Evolutionary conservation across 2,113 vertebrate genomes (phyloP).

Genomic region (Dolichallabes microphthalmus): DNA sequence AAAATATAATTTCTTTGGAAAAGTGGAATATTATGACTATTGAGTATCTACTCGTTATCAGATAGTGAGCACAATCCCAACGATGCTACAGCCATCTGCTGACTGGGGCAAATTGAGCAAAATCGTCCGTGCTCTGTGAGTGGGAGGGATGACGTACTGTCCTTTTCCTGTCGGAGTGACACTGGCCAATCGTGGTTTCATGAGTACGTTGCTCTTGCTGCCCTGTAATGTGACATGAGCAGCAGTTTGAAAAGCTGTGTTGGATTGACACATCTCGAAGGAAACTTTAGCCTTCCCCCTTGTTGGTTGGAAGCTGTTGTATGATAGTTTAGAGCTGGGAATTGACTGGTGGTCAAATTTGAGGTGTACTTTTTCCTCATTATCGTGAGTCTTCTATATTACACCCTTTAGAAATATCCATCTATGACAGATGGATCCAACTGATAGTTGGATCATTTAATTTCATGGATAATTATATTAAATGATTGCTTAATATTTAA

Average conservation of each 20-base stretch:
- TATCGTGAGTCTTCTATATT: neutral
- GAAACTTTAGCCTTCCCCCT: neutral
- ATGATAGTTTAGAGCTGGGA: neutral
- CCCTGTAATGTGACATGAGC: neutral
- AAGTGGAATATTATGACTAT: neutral
- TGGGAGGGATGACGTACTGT: neutral
- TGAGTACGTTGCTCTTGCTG: neutral
- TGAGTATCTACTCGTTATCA: neutral
- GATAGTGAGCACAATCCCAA: neutral
- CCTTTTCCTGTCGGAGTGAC: neutral
- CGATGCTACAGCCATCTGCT: neutral
- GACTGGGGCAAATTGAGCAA: neutral
- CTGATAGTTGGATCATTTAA: neutral
- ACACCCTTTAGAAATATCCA: neutral
- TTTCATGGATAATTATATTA: neutral
- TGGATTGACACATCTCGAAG: neutral
- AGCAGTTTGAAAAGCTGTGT: neutral
- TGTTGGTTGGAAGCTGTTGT: neutral
- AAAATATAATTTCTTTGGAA: neutral
- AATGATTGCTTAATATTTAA: neutral
- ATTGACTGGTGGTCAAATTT: neutral
- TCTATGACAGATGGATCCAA: neutral
- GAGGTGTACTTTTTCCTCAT: neutral
- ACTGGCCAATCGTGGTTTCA: neutral
- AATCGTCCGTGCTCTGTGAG: neutral